Base-by-base conservation (phyloP, 64 coral and sea anemone genomes). In the Dendronephthya gigantea region DNA sequence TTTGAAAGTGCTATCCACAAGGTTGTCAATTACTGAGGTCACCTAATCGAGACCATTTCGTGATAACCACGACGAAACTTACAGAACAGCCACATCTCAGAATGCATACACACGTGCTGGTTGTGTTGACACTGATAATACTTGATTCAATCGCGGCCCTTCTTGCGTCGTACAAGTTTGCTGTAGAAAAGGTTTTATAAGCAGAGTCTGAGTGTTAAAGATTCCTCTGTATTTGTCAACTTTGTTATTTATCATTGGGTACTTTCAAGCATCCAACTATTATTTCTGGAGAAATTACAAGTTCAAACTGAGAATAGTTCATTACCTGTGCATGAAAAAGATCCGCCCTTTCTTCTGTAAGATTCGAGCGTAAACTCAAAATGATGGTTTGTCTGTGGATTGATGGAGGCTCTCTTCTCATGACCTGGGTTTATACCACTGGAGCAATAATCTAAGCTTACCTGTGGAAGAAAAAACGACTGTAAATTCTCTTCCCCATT, bases 71-170 rank as follows among this genome's bases (percentile, higher is more conserved):
- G n/a, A n/a, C n/a, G n/a, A 17, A 15, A 79, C 72, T 79, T 19
- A 79, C 72, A 2, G 72, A 79, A 33, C 72, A 79, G 36, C 72
- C 72, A 35, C 72, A 79, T 39, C 36, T 29, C 5, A 39, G 32
- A 79, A 79, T 79, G 17, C 72, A 79, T 34, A 79, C 36, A 79
- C 72, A 79, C 12, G 72, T 79, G 37, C 72, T 79, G 30, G 72
- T 79, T 36, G 72, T 79, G 28, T 79, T 79, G 25, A 79, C 29
- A 79, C 2, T 39, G 36, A 79, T 79, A 1, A 35, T 34, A 8
- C 32, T 36, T 10, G 72, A 36, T 10, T 79, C 72, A 7, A 79
- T 3, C 29, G 15, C 0, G 4, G 36, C 1, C 10, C 72, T 9
- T 19, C 72, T 34, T 12, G 72, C 30, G 72, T 79, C 72, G 28